Percentiles rank a stretch among this genome's conserved stretches.
phyloP scores from a whole-genome alignment of 64 coral and sea anemone genomes.

The Montipora foliosa region DNA sequence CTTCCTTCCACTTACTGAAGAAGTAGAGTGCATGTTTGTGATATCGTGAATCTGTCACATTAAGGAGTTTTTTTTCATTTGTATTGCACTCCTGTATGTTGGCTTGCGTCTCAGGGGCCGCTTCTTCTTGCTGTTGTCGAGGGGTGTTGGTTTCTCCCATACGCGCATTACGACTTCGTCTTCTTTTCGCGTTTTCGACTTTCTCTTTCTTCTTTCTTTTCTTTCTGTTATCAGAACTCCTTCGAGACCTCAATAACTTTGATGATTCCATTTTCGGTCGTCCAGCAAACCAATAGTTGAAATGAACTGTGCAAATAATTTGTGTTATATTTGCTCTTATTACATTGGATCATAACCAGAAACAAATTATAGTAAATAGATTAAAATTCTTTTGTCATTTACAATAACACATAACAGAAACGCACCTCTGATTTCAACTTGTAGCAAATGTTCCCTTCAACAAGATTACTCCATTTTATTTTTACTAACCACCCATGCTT shows the following conservation, averaged over 20 bases:
- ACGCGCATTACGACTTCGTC: neutral
- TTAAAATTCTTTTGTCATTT: neutral
- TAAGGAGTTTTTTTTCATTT: neutral
- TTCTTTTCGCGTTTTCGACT: neutral
- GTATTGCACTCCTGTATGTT: too few relatives aligned
- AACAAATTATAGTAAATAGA: neutral
- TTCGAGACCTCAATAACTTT: constrained; percentile 1
- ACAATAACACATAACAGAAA: too few relatives aligned
- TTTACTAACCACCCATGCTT: too few relatives aligned
- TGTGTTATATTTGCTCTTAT: neutral
- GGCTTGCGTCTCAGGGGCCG: too few relatives aligned
- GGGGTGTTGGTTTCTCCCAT: neutral
- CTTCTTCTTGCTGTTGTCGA: neutral
- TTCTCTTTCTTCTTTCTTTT: constrained; percentile 9
- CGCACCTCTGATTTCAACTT: too few relatives aligned
- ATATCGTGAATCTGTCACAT: constrained; percentile 15
- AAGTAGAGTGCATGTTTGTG: constrained; percentile 55
- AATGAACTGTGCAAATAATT: neutral
- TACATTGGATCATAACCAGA: neutral
- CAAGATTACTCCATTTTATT: too few relatives aligned
- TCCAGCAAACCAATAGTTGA: neutral
- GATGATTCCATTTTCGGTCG: neutral
- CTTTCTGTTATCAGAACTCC: constrained; percentile 8
- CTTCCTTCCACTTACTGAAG: constrained; percentile 56
- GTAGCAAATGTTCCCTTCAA: too few relatives aligned